phyloP scores from a whole-genome alignment of 2,797 vertebrate genomes.

The Myotis myotis region DNA sequence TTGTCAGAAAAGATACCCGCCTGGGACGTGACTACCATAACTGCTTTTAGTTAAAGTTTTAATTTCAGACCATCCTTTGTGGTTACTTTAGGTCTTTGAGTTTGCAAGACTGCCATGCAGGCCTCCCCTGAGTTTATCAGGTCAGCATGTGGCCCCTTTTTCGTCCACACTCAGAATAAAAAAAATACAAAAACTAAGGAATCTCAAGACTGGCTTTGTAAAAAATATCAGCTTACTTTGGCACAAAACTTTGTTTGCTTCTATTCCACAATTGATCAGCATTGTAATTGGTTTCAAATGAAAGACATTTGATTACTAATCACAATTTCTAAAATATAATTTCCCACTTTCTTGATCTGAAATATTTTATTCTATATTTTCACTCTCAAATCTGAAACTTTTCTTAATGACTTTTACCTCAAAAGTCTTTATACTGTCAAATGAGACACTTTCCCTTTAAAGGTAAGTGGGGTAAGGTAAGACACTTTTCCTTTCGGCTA shows the following conservation, averaged over 20 bases:
- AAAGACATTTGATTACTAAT: neutral
- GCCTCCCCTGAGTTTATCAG: too few species aligned
- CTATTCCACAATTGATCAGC: neutral
- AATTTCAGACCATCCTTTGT: too few species aligned
- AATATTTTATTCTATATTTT: neutral
- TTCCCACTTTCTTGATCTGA: neutral
- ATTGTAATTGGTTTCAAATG: neutral
- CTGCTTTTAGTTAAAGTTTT: too few species aligned
- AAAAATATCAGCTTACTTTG: neutral
- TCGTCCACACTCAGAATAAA: neutral
- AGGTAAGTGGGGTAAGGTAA: neutral
- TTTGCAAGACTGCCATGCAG: too few species aligned
- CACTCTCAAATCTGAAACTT: neutral
- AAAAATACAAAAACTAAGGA: neutral
- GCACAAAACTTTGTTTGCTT: neutral
- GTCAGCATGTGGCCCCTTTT: too few species aligned
- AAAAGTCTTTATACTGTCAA: neutral
- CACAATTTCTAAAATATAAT: neutral
- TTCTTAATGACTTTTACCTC: neutral
- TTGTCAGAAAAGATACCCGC: too few species aligned
- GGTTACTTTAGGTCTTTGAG: too few species aligned
- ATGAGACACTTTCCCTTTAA: neutral
- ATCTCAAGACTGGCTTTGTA: neutral
- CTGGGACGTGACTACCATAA: too few species aligned
- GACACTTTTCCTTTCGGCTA: neutral